Conservation (phyloP, 2,888 invertebrate genomes). For the Hemicrepidius hirtus region DNA sequence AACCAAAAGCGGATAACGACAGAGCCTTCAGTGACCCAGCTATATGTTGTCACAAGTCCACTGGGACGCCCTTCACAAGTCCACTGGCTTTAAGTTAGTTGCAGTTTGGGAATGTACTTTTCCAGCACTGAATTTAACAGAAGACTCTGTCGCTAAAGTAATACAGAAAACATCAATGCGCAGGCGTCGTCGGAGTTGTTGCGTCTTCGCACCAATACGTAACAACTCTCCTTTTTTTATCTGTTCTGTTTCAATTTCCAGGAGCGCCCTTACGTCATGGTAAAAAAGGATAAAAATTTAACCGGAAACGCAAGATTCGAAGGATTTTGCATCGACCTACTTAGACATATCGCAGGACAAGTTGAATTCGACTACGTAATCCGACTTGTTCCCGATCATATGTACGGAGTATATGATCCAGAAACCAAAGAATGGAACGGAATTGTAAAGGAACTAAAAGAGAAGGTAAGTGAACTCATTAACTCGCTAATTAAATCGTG, state of each 20-base stretch:
- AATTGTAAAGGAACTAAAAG: constrained; percentile 89
- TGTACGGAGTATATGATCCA: constrained; percentile 92
- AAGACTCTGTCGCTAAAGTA: too few species aligned
- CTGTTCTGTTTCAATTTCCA: constrained; percentile 71
- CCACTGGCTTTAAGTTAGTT: too few species aligned
- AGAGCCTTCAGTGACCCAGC: too few species aligned
- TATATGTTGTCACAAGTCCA: too few species aligned
- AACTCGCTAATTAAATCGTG: constrained; percentile 12
- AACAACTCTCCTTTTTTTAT: too few species aligned
- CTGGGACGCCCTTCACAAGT: too few species aligned
- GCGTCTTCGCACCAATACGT: too few species aligned
- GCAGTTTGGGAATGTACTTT: too few species aligned
- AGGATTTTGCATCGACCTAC: constrained; percentile 93
- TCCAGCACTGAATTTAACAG: too few species aligned
- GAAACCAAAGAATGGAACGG: constrained; percentile 94
- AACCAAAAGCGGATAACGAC: too few species aligned
- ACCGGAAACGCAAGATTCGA: constrained; percentile 92
- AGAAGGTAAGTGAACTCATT: constrained; percentile 77
- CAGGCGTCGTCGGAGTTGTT: too few species aligned
- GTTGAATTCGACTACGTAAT: constrained; percentile 93
- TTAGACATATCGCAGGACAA: constrained; percentile 87
- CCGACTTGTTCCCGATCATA: constrained; percentile 88
- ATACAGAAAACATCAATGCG: too few species aligned
- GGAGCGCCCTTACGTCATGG: constrained; percentile 95
- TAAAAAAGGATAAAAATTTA: constrained; percentile 87